Conservation (phyloP, 2,113 vertebrate genomes). For the Indicator maculatus region DNA sequence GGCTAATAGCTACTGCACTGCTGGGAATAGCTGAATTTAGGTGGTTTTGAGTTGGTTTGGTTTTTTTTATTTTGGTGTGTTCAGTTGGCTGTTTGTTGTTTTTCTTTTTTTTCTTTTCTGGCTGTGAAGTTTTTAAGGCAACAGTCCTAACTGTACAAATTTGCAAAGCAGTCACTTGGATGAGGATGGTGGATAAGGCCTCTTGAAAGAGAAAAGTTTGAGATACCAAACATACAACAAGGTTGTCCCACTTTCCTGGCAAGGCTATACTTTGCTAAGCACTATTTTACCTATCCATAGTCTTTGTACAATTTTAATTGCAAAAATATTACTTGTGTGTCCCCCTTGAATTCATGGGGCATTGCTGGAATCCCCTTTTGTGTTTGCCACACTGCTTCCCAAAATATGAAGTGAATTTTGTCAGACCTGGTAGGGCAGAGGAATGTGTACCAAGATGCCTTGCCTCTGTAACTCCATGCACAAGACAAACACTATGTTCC, state of each 20-base stretch:
- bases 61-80: too few species aligned
- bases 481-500: not conserved
- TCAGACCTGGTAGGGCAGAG: not conserved
- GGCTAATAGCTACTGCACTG: too few species aligned
- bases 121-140: not conserved
- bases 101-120: not conserved
- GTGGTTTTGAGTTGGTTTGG: not conserved
- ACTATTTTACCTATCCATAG: not conserved
- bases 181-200: not conserved
- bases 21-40: not conserved
- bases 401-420: not conserved
- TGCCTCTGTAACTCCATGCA: not conserved
- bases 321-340: not conserved
- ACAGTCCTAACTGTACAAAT: not conserved
- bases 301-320: not conserved
- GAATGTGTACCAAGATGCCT: not conserved
- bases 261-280: constrained; percentile 29
- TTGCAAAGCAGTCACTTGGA: not conserved
- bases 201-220: not conserved
- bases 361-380: accelerated
- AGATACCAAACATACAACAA: not conserved
- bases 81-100: too few species aligned
- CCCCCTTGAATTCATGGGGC: not conserved
- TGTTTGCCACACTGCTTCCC: not conserved
- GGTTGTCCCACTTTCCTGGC: not conserved